Percentiles rank a stretch among this genome's conserved stretches.
Evolutionary conservation across 2,113 vertebrate species (phyloP).

Genomic region (Grammomys dolichurus): DNA sequence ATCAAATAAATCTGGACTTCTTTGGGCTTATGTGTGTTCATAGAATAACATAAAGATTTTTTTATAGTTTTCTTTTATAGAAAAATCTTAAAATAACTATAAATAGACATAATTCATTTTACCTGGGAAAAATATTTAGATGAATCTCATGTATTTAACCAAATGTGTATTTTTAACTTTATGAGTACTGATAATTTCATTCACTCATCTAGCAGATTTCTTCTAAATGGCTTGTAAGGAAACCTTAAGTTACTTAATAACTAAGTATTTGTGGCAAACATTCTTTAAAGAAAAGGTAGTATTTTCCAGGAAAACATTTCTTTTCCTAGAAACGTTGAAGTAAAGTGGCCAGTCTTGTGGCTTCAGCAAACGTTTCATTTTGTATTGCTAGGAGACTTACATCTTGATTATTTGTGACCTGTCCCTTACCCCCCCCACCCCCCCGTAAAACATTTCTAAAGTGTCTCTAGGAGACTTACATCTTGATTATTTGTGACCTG

Average conservation of each 20-base stretch:
- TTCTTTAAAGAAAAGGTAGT: constrained; percentile 79
- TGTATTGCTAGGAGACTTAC: constrained; percentile 65
- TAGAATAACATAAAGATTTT: constrained; percentile 56
- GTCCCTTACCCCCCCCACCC: constrained; percentile 49
- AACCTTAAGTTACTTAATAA: constrained; percentile 81
- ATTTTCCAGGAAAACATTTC: constrained; percentile 82
- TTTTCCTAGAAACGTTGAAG: constrained; percentile 80
- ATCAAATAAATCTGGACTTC: constrained; percentile 54
- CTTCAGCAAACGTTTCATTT: constrained; percentile 81
- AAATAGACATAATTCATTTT: background rate
- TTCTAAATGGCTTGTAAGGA: constrained; percentile 72
- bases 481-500: constrained; percentile 74
- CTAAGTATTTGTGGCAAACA: constrained; percentile 78
- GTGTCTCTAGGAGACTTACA: constrained; percentile 70
- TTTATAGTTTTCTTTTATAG: constrained; percentile 60
- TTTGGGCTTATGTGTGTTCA: constrained; percentile 58
- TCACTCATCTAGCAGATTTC: constrained; percentile 74
- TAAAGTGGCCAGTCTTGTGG: constrained; percentile 74
- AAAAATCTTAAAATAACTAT: constrained; percentile 56
- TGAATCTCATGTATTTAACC: constrained; percentile 59
- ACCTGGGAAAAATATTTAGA: constrained; percentile 51
- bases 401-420: constrained; percentile 75
- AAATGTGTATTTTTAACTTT: constrained; percentile 58
- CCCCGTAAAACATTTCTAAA: constrained; percentile 74
- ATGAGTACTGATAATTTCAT: constrained; percentile 68